A percentile compares a stretch with the other conserved stretches of the same genome.
Conservation (phyloP, 2,113 vertebrate genomes). For the Syngnathus scovelli region DNA sequence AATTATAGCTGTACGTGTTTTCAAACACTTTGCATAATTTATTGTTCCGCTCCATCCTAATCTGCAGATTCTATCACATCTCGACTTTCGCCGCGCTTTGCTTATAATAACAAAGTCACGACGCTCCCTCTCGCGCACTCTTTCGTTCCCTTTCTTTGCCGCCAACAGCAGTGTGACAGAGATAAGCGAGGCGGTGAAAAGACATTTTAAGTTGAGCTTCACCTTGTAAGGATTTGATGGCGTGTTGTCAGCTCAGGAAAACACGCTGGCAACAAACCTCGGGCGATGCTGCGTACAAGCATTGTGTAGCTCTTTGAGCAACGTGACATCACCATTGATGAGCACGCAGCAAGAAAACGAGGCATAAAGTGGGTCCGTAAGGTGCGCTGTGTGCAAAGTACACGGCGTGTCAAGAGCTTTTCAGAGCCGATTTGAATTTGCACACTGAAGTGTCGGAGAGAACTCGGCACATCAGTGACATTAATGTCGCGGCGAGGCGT, state of each 20-base stretch:
- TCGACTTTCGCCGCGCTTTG: slow-evolving; percentile 53
- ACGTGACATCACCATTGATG: slow-evolving; percentile 41
- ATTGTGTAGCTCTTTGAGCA: slow-evolving; percentile 46
- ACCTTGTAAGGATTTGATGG: slow-evolving; percentile 65
- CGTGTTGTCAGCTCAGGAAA: slow-evolving; percentile 60
- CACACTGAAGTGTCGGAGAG: slow-evolving; percentile 15
- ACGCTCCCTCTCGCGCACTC: slow-evolving; percentile 51
- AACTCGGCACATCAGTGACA: slow-evolving; percentile 21
- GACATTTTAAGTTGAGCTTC: slow-evolving; percentile 58
- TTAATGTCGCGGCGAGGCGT: slow-evolving; percentile 15
- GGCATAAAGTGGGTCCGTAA: slow-evolving; percentile 17
- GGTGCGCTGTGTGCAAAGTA: slow-evolving; percentile 9
- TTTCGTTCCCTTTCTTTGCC: slow-evolving; percentile 52
- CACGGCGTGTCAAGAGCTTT: slow-evolving; percentile 17
- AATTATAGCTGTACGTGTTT: slow-evolving; percentile 76
- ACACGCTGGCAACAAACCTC: slow-evolving; percentile 44
- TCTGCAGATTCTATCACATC: slow-evolving; percentile 71
- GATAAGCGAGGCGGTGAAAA: slow-evolving; percentile 65
- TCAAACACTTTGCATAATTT: slow-evolving; percentile 77
- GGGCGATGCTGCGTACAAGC: slow-evolving; percentile 54
- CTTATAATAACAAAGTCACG: slow-evolving; percentile 70
- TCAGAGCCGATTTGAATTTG: slow-evolving; percentile 10
- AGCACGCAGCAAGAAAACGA: slow-evolving; percentile 30
- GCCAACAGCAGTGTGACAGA: slow-evolving; percentile 66
- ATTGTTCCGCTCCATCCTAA: slow-evolving; percentile 74